Evolutionary conservation across 53 echinoderm and acorn worm species (phyloP).

Genomic region (Actinopyga echinites): DNA sequence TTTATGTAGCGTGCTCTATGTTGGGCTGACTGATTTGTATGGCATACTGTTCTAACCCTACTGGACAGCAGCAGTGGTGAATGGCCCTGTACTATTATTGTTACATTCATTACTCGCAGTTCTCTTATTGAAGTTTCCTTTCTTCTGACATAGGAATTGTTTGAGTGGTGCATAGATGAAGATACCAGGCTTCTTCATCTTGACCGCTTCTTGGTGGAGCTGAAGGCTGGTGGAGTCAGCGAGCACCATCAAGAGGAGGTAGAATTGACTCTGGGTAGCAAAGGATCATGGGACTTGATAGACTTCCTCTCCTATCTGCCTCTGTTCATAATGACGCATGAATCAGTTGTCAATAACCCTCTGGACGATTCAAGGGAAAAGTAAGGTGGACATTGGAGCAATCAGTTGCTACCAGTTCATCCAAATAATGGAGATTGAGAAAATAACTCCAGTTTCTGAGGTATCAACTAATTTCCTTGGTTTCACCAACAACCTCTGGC

Average conservation of each 20-base stretch:
- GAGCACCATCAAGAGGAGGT: conserved; percentile 86
- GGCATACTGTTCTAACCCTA: no score
- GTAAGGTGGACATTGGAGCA: conserved; percentile 8
- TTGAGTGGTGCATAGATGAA: conserved; percentile 88
- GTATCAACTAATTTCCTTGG: no score
- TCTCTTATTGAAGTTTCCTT: neutral
- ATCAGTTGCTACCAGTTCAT: no score
- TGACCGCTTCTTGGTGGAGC: conserved; percentile 75
- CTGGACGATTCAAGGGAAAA: conserved; percentile 79
- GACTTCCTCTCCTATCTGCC: conserved; percentile 93
- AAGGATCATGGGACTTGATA: conserved; percentile 81
- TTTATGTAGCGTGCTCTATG: no score
- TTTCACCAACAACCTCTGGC: no score
- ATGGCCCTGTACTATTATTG: no score
- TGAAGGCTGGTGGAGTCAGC: conserved; percentile 91
- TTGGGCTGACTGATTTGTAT: no score
- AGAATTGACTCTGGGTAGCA: conserved; percentile 64
- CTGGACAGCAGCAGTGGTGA: no score
- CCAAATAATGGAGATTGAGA: no score
- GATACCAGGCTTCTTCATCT: conserved; percentile 68
- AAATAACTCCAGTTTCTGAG: no score
- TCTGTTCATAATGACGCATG: conserved; percentile 87
- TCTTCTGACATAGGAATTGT: conserved; percentile 69
- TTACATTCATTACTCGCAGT: no score
- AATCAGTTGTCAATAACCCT: conserved; percentile 90